phyloP scores from a whole-genome alignment of 2,888 invertebrate genomes.

The Xestia c-nigrum region DNA sequence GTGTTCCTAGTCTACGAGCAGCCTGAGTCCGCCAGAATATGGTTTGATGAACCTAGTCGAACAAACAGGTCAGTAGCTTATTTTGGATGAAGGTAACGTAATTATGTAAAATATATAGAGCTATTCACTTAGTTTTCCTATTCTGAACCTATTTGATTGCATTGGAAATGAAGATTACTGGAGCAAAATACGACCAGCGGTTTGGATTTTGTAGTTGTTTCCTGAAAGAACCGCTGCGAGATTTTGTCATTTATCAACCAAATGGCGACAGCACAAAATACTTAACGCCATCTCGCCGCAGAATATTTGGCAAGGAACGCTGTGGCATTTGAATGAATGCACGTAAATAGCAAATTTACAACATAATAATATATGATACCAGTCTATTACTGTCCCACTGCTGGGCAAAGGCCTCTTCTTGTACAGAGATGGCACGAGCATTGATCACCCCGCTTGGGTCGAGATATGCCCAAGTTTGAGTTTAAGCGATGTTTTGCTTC shows the following conservation, averaged over 20 bases:
- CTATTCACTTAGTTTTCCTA: neutral
- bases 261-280: neutral
- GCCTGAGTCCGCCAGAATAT: slow-evolving; percentile 84
- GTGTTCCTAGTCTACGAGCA: slow-evolving; percentile 95
- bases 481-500: no score
- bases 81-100: neutral
- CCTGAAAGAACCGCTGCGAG: neutral
- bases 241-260: neutral
- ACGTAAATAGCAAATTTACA: neutral
- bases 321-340: neutral
- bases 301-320: neutral
- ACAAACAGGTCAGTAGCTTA: slow-evolving; percentile 82
- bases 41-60: slow-evolving; percentile 89
- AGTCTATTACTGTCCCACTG: no score
- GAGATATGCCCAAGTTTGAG: no score
- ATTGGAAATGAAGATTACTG: neutral
- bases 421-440: no score
- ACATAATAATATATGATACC: neutral
- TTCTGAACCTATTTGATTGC: neutral
- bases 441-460: no score
- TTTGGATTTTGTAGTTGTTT: neutral
- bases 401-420: no score
- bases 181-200: neutral
- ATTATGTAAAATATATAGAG: neutral
- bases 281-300: neutral